Base-by-base conservation (phyloP, 2,113 vertebrate genomes). In the Aspidoscelis tigris region DNA sequence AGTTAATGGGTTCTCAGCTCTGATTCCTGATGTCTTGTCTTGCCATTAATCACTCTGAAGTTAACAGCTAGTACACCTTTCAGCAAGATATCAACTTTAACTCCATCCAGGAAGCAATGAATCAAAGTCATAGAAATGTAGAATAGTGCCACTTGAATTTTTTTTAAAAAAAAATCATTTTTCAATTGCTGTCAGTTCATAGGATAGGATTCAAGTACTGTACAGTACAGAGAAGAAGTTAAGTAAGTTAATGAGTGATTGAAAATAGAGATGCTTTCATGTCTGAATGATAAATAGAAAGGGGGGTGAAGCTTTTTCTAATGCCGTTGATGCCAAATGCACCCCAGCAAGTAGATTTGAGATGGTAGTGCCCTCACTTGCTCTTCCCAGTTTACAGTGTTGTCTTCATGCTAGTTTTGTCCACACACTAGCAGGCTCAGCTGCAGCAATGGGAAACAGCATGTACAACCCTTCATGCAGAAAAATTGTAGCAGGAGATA, bases 21-120 rank as follows among this genome's bases (percentile, higher is more conserved):
- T 91, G 78, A 84, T 90, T 88, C 72, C 53, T 88, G 91, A 80
- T 93, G 91, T 81, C 87, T 96, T 95, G 94, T 96, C 95, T 96
- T 94, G 96, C 93, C 96, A 97, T 98, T 97, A 97, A 98, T 99
- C 97, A 98, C 94, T 90, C 90, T 93, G 96, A 97, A 96, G 95
- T 96, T 97, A 97, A 96, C 92, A 95, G 93, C 96, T 95, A 95
- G 87, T 90, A 92, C 83, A 93, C 88, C 87, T 93, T 87, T 94
- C 85, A 93, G 88, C 84, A 83, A 81, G 94, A 88, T 87, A 85
- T 91, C 91, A 85, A 92, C 80, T 93, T 94, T 94, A 93, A 93
- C 83, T 93, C 84, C 91, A 70, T 91, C 86, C 89, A 89, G 47
- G 82, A 26, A 84, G 76, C 82, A 94, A 93, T 92, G 91, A 94